Base-by-base conservation (phyloP, 2,113 vertebrate genomes). In the Gnathonemus echidnorhynchus region DNA sequence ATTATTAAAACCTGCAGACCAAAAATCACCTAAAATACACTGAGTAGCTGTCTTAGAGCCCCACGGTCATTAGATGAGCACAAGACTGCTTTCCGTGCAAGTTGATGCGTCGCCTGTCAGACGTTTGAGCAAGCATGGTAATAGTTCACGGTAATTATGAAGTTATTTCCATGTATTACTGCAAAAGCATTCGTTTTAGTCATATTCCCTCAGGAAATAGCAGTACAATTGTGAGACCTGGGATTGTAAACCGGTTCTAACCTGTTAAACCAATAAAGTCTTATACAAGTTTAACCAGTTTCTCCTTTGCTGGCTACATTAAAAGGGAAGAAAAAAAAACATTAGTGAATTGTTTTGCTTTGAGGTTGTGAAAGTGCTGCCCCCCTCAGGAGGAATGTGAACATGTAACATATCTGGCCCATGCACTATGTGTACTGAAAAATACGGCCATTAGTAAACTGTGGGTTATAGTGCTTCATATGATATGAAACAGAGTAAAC, bases 101-200 rank as follows among this genome's bases (percentile, higher is more conserved):
- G 31, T 19, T 70, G 62, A 70, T 27, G 62, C 27, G 10, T 31
- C 5, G 62, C 62, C 62, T 70, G 62, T 70, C 62, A 70, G 62
- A 70, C 27, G 62, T 70, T 70, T 70, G n/a, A 70, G 62, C 62
- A 70, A 31, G 62, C 39, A 48, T 85, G 7, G 46, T 45, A n/a
- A 85, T 85, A 48, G 83, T 85, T 85, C 83, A 45, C 9, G 27
- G 45, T 10, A 86, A 86, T 48, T 86, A 48, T 42, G 5, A 80
- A 86, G 45, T 19, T 86, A 86, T 27, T 86, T 86, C 48, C 84
- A 86, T 27, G 84, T 80, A 86, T 27, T 86, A 48, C 84, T 86
- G 84, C 17, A 86, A 86, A 48, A 13, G 42, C 45, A 86, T 49
- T 86, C 45, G 3, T 48, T 86, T 86, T 50, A 86, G 84, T 86